Percentiles rank a stretch among this genome's conserved stretches.
These are phyloP conservation scores for Balearica regulorum DNA, from an alignment of 2,797 vertebrate genomes.

Conservation along the genomic window DNA sequence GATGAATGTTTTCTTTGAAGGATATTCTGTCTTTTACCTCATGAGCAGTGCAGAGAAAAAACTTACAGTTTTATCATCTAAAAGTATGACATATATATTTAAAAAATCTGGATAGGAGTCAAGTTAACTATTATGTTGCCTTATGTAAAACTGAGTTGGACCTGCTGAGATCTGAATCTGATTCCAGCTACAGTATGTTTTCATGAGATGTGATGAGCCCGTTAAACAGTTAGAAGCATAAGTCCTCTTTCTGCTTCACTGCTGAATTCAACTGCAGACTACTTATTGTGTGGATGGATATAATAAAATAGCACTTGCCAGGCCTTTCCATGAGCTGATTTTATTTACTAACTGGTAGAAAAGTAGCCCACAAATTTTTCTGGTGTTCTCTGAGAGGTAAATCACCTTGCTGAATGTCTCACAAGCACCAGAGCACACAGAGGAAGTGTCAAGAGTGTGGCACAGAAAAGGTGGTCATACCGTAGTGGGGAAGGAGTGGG, in stretches of 20 bases:
- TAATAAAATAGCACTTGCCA: not conserved
- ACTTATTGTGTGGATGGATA: not conserved
- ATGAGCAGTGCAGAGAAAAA: not conserved
- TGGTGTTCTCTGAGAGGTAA: not conserved
- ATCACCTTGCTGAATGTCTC: not conserved
- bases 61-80: not conserved
- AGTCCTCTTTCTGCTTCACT: not conserved
- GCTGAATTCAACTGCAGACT: not conserved
- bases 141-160: not conserved
- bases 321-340: not conserved
- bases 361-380: not conserved
- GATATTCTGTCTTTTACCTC: not conserved
- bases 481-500: not conserved
- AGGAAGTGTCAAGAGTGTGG: not conserved
- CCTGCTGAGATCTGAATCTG: not conserved
- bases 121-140: not conserved
- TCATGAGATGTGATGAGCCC: not conserved
- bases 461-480: not conserved
- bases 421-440: not conserved
- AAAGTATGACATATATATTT: not conserved
- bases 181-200: not conserved
- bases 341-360: not conserved
- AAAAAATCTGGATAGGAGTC: not conserved
- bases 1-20: not conserved
- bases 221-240: not conserved